Conservation (phyloP, 2,113 vertebrate species). For the Empidonax alnorum region DNA sequence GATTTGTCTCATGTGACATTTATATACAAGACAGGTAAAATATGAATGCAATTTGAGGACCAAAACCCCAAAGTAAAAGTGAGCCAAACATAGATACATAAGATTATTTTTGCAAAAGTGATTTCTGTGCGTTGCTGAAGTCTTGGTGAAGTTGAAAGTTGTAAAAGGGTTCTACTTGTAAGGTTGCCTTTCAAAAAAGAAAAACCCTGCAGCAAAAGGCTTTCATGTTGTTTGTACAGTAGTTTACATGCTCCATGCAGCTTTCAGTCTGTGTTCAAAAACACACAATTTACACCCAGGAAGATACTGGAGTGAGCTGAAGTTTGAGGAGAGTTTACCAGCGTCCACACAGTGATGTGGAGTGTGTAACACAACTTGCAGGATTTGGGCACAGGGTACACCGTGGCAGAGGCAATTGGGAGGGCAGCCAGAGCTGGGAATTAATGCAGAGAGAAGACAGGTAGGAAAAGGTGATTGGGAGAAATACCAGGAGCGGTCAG, state of each 20-base stretch:
- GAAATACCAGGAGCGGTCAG: background rate
- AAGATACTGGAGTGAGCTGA: background rate
- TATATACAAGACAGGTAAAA: background rate
- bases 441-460: background rate
- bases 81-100: background rate
- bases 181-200: background rate
- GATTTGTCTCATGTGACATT: background rate
- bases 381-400: background rate
- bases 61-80: background rate
- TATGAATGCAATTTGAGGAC: background rate
- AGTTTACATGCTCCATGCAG: background rate
- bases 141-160: background rate
- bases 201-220: background rate
- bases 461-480: background rate
- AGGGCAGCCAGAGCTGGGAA: background rate
- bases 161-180: background rate
- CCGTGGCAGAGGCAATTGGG: fast-evolving
- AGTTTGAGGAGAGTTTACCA: background rate
- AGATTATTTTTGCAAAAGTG: background rate
- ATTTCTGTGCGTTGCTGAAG: background rate
- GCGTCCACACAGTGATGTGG: fast-evolving
- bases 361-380: fast-evolving
- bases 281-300: background rate
- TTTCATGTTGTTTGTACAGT: background rate
- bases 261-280: background rate